A percentile compares a stretch with the other conserved stretches of the same genome.
These are phyloP conservation scores for Agriopis leucophaearia DNA, from an alignment of 2,888 invertebrate genomes.

Conservation along the genomic window DNA sequence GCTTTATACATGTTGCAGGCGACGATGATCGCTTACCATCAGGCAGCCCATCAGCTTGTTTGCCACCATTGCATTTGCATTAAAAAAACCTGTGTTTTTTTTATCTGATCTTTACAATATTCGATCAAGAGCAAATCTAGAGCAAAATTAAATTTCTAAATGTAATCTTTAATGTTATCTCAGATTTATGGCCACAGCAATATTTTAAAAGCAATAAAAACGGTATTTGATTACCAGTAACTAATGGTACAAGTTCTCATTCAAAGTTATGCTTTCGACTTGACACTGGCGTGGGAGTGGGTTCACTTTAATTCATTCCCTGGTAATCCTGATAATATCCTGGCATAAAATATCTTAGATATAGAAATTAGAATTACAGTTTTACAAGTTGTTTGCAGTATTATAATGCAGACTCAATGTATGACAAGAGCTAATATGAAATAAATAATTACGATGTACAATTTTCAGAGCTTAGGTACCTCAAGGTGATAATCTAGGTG, in stretches of 20 bases:
- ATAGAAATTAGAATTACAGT: conserved; percentile 45
- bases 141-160: conserved; percentile 10
- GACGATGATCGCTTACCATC: too few species aligned
- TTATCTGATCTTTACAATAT: conserved; percentile 13
- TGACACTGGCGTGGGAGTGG: conserved; percentile 49
- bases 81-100: neutral
- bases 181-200: conserved; percentile 21
- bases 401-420: conserved; percentile 37
- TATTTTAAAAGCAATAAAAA: conserved; percentile 32
- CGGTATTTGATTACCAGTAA: conserved; percentile 28
- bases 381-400: conserved; percentile 26
- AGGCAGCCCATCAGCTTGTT: too few species aligned
- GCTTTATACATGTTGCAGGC: too few species aligned
- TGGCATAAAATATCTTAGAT: conserved; percentile 41
- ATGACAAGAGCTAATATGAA: neutral
- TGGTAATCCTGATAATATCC: conserved; percentile 45
- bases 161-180: conserved; percentile 22
- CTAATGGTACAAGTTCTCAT: conserved; percentile 30
- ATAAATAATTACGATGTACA: too few species aligned
- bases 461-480: too few species aligned
- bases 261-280: conserved; percentile 37
- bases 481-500: too few species aligned
- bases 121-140: conserved; percentile 7
- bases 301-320: conserved; percentile 47
- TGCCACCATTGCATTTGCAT: too few species aligned